Evolutionary conservation across 2,113 vertebrate genomes (phyloP), one percentile per base, ranked within the genome.

Genomic region (Dicerorhinus sumatrensis): DNA sequence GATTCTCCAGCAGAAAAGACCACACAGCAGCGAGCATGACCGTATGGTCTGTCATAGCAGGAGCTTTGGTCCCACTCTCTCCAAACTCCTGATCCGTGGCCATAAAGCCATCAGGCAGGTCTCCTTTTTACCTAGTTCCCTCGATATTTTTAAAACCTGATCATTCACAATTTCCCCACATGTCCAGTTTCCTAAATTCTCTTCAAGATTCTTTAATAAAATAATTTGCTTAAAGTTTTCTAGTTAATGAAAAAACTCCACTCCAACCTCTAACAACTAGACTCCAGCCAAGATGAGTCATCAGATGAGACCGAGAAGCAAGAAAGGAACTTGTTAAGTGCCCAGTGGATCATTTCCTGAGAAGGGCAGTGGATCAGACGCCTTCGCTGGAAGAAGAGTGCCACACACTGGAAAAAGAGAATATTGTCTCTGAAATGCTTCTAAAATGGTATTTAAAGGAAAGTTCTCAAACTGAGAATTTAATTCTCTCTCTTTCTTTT

Each of bases 341-440:
- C 62, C 5, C 25, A 21, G 84, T 89, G 20, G 58, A 48, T 51
- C 33, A 65, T 60, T 42, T 39, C 36, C 46, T 20, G 25, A 76
- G 13, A 67, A 33, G 12, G 14, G 0, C 1, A 81, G 48, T 1
- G 69, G 1, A 10, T 27, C 8, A 0, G 17, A 18, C 23, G 29
- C 4, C 0, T 97, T 97, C 73, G 56, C 77, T 94, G 58, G 85
- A 77, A 89, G 27, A 94, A 98, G 97, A 98, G 97, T 91, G 97
- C 98, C 98, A 97, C 98, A 90, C 72, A 89, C 97, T 98, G 98
- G 98, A 65, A 33, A 95, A 98, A 97, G 4, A 14, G 62, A 82
- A 63, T 36, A 42, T 73, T 56, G 69, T 51, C 72, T 69, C 63
- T 39, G 14, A 25, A 12, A 86, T 20, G 33, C 23, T 92, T 72